Base-by-base conservation (phyloP, 1,140 invertebrate genomes). In the Wasmannia auropunctata region DNA sequence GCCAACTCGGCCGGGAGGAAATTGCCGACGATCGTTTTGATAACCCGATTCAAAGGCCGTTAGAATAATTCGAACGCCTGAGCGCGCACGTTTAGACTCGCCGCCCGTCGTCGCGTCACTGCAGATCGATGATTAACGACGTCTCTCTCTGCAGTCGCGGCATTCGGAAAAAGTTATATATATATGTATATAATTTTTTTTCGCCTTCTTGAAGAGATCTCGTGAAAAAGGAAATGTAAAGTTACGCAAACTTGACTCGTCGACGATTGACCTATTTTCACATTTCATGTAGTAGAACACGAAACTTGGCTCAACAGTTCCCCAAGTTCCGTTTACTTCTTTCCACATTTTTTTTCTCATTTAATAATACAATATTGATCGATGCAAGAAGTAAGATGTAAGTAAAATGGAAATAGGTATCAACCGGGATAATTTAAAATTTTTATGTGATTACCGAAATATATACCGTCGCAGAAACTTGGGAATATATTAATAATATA, bases 21-120 rank as follows among this genome's bases (percentile, higher is more conserved):
- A 77, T 77, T 46, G 74, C 37, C 56, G 37, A 46, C 22, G 54
- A 60, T 46, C 37, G 37, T 77, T 77, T 77, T 46, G 37, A 77
- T 62, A 77, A 62, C 74, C 74, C 8, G 72, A 58, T 60, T 77
- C 28, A 40, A n/a, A 62, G 11, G 2, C 25, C 1, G 43, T 77
- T 49, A 43, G 40, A 63, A 77, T 49, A 77, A 63, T 77, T 49
- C 40, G 25, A 40, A 60, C 22, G n/a, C 0, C 8, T 46, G n/a
- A 14, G 1, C 40, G 58, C 7, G 11, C n/a, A 14, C 28, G n/a
- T 76, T 58, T 54, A 72, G 51, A 58, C 16, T 25, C 16, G 31
- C 14, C 28, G 43, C 22, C n/a, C 7, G 16, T 4, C 43, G 62
- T 6, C 14, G 5, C 34, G 22, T 40, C 37, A 37, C 16, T n/a